Percentiles rank a stretch among this genome's conserved stretches.
Conservation (phyloP, 2,113 vertebrate genomes). For the Aramus guarauna region DNA sequence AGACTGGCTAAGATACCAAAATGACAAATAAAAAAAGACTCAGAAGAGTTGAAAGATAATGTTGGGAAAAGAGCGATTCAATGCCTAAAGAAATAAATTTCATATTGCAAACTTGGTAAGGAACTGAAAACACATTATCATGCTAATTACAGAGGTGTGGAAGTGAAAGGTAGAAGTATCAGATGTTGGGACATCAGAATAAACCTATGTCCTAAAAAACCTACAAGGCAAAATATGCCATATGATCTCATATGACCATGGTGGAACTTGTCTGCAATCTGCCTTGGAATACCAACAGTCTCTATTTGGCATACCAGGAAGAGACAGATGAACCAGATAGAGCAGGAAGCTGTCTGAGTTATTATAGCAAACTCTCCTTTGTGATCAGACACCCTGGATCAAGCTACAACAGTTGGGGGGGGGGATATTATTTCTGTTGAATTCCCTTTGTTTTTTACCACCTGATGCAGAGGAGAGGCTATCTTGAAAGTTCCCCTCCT, state of each 20-base stretch:
- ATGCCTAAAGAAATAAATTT: neutral
- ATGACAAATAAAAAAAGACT: neutral
- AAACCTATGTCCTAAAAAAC: neutral
- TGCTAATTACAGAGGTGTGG: neutral
- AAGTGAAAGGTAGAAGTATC: neutral
- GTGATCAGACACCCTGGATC: neutral
- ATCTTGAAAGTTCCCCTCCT: neutral
- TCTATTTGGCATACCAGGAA: fast-evolving
- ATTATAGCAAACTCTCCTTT: neutral
- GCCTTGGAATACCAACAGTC: neutral
- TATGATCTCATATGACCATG: fast-evolving
- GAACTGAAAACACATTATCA: neutral
- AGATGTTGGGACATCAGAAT: neutral
- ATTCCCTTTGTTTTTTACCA: neutral
- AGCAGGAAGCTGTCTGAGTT: neutral
- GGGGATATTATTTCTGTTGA: neutral
- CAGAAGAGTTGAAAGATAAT: neutral
- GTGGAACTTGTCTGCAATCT: neutral
- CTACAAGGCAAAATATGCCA: neutral
- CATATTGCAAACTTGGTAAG: neutral
- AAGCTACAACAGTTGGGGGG: neutral
- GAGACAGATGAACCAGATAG: neutral
- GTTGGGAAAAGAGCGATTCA: neutral
- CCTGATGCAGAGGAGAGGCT: neutral
- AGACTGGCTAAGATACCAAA: neutral